Conservation (phyloP, 2,888 invertebrate genomes). For the Anaspis maculata region DNA sequence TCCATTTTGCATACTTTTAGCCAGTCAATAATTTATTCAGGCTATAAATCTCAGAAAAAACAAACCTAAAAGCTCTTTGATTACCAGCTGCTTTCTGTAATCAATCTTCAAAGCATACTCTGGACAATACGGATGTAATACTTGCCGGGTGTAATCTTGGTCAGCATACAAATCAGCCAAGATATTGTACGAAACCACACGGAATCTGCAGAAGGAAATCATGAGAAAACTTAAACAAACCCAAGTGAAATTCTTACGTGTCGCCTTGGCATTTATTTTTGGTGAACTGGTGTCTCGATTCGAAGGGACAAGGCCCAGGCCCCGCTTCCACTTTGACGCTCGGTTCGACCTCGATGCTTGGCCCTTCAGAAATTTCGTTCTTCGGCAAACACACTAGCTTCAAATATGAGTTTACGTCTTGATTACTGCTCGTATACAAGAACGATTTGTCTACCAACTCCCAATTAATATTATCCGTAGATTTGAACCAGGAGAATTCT, state of each 20-base stretch:
- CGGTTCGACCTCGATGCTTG: constrained; percentile 52
- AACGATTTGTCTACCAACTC: constrained; percentile 46
- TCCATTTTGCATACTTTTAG: too few relatives aligned
- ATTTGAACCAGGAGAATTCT: constrained; percentile 62
- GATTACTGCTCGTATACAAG: constrained; percentile 50
- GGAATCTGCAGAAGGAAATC: constrained; percentile 38
- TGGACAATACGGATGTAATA: constrained; percentile 79
- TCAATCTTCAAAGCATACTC: constrained; percentile 70
- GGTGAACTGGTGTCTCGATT: constrained; percentile 68
- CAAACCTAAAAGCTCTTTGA: constrained; percentile 67
- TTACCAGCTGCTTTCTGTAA: constrained; percentile 77
- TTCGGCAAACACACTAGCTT: constrained; percentile 54
- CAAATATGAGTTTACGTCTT: constrained; percentile 60
- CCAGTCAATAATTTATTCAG: too few relatives aligned
- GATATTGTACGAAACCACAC: constrained; percentile 83
- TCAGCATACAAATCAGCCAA: constrained; percentile 88
- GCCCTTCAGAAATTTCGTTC: constrained; percentile 50
- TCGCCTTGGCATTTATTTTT: constrained; percentile 45
- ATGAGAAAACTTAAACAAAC: constrained; percentile 3
- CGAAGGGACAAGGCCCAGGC: constrained; percentile 70
- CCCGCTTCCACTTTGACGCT: constrained; percentile 58
- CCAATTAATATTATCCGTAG: constrained; percentile 56
- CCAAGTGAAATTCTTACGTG: constrained; percentile 42
- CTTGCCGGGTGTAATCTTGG: constrained; percentile 49
- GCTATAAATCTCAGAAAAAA: too few relatives aligned